phyloP scores from a whole-genome alignment of 2,797 vertebrate species.

The Apodemus agrarius region DNA sequence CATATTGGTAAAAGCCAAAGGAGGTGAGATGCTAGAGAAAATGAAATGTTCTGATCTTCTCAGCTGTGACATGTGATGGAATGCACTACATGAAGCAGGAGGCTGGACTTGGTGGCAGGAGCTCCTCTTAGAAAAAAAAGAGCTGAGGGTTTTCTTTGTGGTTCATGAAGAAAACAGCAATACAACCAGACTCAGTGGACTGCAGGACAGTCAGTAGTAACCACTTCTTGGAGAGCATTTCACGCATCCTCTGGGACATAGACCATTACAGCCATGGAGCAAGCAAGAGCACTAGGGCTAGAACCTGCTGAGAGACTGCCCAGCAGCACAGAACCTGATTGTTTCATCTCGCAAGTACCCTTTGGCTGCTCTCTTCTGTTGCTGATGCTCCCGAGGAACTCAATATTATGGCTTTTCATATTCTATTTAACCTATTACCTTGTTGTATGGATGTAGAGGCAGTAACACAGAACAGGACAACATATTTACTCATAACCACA shows the following conservation, averaged over 20 bases:
- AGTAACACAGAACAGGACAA: conserved; percentile 12
- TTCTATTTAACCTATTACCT: background rate
- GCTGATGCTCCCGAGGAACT: background rate
- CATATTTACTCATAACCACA: conserved; percentile 11
- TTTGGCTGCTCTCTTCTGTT: background rate
- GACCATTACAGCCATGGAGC: background rate
- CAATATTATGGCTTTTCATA: background rate
- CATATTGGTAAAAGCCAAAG: background rate
- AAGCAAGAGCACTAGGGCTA: background rate
- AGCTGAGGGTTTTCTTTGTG: background rate
- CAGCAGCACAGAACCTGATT: background rate
- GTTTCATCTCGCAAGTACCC: background rate
- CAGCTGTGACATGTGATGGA: background rate
- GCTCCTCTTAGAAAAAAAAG: background rate
- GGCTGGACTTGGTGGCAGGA: background rate
- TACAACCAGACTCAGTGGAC: background rate
- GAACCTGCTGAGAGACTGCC: background rate
- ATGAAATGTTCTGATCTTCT: background rate
- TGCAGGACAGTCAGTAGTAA: background rate
- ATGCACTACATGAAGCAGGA: background rate
- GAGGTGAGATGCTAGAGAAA: fast-evolving
- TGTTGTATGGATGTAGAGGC: background rate
- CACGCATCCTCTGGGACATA: background rate
- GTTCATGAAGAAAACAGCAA: background rate
- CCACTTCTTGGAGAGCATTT: background rate